Conservation (phyloP, 2,113 vertebrate species). For the Dicerorhinus sumatrensis region DNA sequence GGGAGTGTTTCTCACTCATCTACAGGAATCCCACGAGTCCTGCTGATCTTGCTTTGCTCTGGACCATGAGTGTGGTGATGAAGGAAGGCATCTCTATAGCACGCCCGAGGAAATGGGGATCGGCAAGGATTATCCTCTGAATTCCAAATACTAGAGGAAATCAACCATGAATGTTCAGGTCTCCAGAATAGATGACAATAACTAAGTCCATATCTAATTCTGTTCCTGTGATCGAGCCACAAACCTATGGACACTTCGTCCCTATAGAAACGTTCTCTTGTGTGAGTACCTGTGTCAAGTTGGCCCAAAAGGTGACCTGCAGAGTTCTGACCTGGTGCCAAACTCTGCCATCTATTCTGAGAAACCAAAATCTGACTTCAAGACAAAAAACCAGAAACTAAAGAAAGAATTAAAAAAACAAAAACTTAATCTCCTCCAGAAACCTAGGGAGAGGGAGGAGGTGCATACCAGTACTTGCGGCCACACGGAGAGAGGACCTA, state of each 20-base stretch:
- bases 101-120: background rate
- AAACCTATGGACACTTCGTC: background rate
- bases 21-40: background rate
- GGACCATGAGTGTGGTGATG: background rate
- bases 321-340: background rate
- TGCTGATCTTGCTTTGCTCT: background rate
- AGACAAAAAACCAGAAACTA: background rate
- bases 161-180: background rate
- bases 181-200: background rate
- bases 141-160: constrained; percentile 4
- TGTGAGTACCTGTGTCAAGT: background rate
- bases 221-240: background rate
- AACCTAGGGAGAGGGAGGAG: background rate
- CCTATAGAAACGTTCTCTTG: background rate
- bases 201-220: background rate
- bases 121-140: background rate
- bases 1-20: background rate
- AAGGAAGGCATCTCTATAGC: background rate
- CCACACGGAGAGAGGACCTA: constrained; percentile 43
- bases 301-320: background rate
- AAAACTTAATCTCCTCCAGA: background rate
- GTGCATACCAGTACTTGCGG: background rate
- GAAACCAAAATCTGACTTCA: constrained; percentile 19
- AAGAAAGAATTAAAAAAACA: background rate
- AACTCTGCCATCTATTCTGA: background rate